These are phyloP conservation scores for Eleginops maclovinus DNA, from an alignment of 2,113 vertebrate genomes.

Conservation along the genomic window DNA sequence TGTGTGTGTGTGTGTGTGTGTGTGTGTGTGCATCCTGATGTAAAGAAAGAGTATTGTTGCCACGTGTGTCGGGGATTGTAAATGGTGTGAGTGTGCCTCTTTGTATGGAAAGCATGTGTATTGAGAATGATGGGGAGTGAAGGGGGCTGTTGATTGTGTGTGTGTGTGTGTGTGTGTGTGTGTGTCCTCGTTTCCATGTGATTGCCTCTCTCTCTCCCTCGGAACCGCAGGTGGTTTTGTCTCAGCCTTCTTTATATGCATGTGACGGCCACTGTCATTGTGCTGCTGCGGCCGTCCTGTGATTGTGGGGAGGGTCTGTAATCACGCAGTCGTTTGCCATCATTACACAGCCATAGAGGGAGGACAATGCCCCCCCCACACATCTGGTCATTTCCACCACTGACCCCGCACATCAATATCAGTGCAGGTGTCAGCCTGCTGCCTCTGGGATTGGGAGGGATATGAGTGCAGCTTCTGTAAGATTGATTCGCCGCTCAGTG, in stretches of 20 bases:
- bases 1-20: neutral
- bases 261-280: conserved; percentile 69
- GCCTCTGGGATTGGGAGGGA: conserved; percentile 47
- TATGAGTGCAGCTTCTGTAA: conserved; percentile 59
- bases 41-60: conserved; percentile 15
- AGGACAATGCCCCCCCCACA: conserved; percentile 66
- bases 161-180: conserved; percentile 39
- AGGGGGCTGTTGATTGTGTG: conserved; percentile 33
- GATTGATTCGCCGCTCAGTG: conserved; percentile 55
- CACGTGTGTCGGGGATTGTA: conserved; percentile 17
- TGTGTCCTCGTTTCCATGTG: conserved; percentile 55
- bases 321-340: conserved; percentile 71
- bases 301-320: conserved; percentile 72
- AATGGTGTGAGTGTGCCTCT: conserved; percentile 35
- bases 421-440: conserved; percentile 62
- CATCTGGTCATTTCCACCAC: conserved; percentile 72
- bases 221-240: conserved; percentile 79
- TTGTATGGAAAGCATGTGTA: conserved; percentile 43
- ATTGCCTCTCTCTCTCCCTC: conserved; percentile 70
- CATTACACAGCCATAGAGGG: conserved; percentile 58
- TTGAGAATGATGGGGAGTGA: no score
- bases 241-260: conserved; percentile 75
- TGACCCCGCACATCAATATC: conserved; percentile 57
- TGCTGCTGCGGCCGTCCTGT: conserved; percentile 55
- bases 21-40: conserved; percentile 3